Evolutionary conservation across 2,888 invertebrate genomes (phyloP).

Genomic region (Hipparchia semele): DNA sequence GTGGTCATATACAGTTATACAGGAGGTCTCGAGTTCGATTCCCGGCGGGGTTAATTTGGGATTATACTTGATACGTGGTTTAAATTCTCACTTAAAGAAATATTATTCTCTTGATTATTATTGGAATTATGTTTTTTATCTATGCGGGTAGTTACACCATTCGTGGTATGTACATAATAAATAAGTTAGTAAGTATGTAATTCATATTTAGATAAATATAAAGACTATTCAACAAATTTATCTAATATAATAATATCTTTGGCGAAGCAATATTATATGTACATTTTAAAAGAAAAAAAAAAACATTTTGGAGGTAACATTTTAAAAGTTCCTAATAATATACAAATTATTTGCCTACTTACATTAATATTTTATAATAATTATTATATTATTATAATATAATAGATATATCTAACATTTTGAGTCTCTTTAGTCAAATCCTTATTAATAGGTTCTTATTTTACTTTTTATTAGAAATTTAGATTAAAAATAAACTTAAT

Average conservation of each 20-base stretch:
- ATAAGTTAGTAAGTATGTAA: conserved; percentile 29
- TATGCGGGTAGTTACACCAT: background rate
- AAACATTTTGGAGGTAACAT: conserved; percentile 42
- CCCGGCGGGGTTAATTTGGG: no score
- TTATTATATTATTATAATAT: conserved; percentile 20
- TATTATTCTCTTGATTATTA: no score
- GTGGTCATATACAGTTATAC: no score
- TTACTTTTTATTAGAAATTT: background rate
- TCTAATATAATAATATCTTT: conserved; percentile 59
- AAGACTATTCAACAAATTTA: conserved; percentile 47
- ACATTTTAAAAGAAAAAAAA: conserved; percentile 46
- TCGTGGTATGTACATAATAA: background rate
- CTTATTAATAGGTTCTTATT: conserved; percentile 37
- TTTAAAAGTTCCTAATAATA: conserved; percentile 45
- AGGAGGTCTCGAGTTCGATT: no score
- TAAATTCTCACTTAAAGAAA: no score
- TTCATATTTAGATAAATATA: conserved; percentile 44
- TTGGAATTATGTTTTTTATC: background rate
- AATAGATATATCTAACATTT: conserved; percentile 30
- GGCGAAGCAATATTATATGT: conserved; percentile 67
- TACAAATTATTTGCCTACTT: conserved; percentile 38
- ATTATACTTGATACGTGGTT: no score
- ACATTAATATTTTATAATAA: conserved; percentile 18
- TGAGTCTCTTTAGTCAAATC: conserved; percentile 49
- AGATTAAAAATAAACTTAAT: conserved; percentile 5